Base-by-base conservation (phyloP, 2,797 vertebrate species). In the Falco columbarius region DNA sequence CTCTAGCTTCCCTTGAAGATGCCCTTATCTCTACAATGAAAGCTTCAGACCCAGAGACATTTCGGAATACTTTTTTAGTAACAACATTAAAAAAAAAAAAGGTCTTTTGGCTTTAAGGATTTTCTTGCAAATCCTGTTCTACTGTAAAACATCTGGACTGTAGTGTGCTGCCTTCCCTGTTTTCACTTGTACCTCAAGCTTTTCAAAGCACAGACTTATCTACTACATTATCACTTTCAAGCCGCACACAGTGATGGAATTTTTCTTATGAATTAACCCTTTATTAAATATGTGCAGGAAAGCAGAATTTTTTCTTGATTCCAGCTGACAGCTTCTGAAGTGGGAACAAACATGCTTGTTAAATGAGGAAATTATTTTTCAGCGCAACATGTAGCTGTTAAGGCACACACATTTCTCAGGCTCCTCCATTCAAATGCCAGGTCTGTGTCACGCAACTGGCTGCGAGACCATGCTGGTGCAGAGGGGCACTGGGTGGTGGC, bases 151-250 rank as follows among this genome's bases (percentile, higher is more conserved):
- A 83, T 68, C 84, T 86, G 86, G 61, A 83, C 56, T 58, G 56
- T 20, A 55, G 27, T 12, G 13, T 85, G 70, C 84, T 91, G 68
- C 79, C 61, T 92, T 86, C 54, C 61, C 65, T 96, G 92, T 70
- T 91, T 66, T 72, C 72, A 75, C 65, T 94, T 81, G 72, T 68
- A 68, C 90, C 56, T 86, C 82, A 77, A 81, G 85, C 62, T 91
- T 95, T 89, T 89, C 89, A 92, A 86, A 76, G 81, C 68, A 83
- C 49, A 86, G 46, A 24, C 34, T 79, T 91, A 92, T 71, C 92
- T 94, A 81, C 86, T 95, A 81, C 56, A 22, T 81, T 83, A 92
- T 62, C 92, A 68, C 72, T 93, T 96, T 46, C 75, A 93, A 95
- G 89, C 89, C 75, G 40, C 0, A 3, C 61, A 72, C 54, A 67